Base-by-base conservation (phyloP, 2,797 vertebrate genomes). In the Gallirallus australis region DNA sequence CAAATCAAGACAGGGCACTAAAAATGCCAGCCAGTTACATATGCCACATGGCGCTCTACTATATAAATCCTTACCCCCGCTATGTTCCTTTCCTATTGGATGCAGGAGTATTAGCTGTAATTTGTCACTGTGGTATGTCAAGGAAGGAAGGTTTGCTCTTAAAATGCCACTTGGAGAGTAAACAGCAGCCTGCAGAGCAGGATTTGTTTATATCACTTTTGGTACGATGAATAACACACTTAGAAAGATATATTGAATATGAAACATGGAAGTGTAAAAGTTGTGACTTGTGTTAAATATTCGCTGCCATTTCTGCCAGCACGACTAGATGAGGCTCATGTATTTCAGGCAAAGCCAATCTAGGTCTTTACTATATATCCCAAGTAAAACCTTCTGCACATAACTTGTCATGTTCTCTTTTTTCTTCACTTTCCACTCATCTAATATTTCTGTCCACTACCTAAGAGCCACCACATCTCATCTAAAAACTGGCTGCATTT, bases 121-220 rank as follows among this genome's bases (percentile, higher is more conserved):
- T 97, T 96, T 96, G 94, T 97, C 97, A 96, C 89, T 31, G 50
- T 30, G 79, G 76, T 87, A 39, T 69, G 81, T 80, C 94, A 96
- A 53, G 70, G 73, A 94, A 94, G 90, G 87, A 60, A 86, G 81
- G 63, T 86, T 93, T 91, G 90, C 87, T 95, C 91, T 95, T 95
- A 97, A 96, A 96, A 93, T 78, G 81, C 95, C 95, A 92, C 96
- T 96, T 93, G 84, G 95, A 95, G 75, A 96, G 90, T 95, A 96
- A 96, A 93, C 82, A 94, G 95, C 94, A 95, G 94, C 83, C 89
- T 87, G 82, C 89, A 93, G 90, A 95, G 82, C 94, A 93, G 89
- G 70, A 66, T 95, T 95, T 94, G 95, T 97, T 97, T 96, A 95
- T 96, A 84, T 94, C 90, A 71, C 94, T 94, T 96, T 78, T 64